Percentiles rank a stretch among this genome's conserved stretches.
phyloP scores from a whole-genome alignment of 1,140 invertebrate species.

The Drosophila kohkoa region DNA sequence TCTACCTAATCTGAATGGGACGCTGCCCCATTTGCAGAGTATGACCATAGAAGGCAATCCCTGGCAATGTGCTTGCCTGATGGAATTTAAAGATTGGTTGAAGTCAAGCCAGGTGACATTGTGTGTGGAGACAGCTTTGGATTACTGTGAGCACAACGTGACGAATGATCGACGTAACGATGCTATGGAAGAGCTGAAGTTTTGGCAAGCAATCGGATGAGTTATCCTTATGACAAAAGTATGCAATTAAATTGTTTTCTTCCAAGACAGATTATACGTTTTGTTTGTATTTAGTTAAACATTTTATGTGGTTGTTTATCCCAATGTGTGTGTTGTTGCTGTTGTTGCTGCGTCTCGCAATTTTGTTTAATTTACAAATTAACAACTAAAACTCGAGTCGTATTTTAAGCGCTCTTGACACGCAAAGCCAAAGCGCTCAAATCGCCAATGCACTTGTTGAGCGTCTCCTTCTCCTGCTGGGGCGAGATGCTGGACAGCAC shows the following conservation, averaged over 20 bases:
- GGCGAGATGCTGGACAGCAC: slow-evolving; percentile 95
- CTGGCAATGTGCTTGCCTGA: slow-evolving; percentile 78
- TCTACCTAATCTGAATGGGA: slow-evolving; percentile 60
- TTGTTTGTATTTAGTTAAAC: slow-evolving; percentile 62
- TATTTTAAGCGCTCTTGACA: slow-evolving; percentile 71
- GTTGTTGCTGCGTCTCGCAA: slow-evolving; percentile 54
- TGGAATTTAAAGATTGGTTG: slow-evolving; percentile 66
- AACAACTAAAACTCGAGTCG: slow-evolving; percentile 77
- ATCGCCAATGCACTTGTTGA: slow-evolving; percentile 95
- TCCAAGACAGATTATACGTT: slow-evolving; percentile 62
- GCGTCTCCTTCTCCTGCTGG: slow-evolving; percentile 95
- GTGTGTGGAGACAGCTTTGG: slow-evolving; percentile 66
- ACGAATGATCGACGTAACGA: slow-evolving; percentile 40
- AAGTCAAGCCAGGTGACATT: slow-evolving; percentile 48
- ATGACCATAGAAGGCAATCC: slow-evolving; percentile 78
- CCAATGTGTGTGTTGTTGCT: slow-evolving; percentile 9
- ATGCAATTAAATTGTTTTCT: slow-evolving; percentile 7
- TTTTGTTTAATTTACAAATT: slow-evolving; percentile 73
- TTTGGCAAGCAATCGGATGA: slow-evolving; percentile 16
- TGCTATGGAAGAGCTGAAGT: slow-evolving; percentile 47
- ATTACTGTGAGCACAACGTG: slow-evolving; percentile 63
- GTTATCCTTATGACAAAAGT: too few relatives aligned
- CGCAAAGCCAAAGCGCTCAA: slow-evolving; percentile 90
- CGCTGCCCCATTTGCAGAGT: slow-evolving; percentile 59
- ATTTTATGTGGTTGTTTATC: slow-evolving; percentile 54